Evolutionary conservation across 2,888 invertebrate genomes (phyloP).

Genomic region (Nomada goodeniana): DNA sequence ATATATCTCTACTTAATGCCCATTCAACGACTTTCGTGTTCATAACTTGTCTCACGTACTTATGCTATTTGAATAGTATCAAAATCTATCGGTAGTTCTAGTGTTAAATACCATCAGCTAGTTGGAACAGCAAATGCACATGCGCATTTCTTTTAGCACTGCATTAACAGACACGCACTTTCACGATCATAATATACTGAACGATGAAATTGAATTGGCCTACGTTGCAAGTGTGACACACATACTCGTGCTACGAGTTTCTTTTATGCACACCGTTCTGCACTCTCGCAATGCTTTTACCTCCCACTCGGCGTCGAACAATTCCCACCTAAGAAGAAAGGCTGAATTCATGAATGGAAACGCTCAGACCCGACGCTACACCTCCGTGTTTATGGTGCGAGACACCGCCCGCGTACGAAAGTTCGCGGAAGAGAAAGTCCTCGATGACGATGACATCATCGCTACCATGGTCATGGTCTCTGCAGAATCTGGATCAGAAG

Average conservation of each 20-base stretch:
- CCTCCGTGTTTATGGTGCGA: constrained; percentile 38
- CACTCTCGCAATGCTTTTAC: constrained; percentile 55
- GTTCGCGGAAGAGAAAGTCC: constrained; percentile 80
- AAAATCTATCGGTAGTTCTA: no score
- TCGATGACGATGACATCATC: constrained; percentile 76
- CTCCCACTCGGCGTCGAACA: constrained; percentile 61
- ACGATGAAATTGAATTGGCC: constrained; percentile 27
- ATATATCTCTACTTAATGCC: no score
- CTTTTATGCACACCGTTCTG: constrained; percentile 39
- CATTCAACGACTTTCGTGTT: no score
- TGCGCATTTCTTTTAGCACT: not conserved
- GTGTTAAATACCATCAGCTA: not conserved
- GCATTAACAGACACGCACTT: constrained; percentile 1
- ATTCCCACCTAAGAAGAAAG: constrained; percentile 63
- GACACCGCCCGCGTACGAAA: constrained; percentile 67
- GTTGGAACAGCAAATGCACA: no score
- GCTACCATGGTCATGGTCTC: constrained; percentile 78
- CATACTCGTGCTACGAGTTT: constrained; percentile 14
- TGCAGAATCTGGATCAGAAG: constrained; percentile 64
- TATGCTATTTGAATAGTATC: no score
- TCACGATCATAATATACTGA: not conserved
- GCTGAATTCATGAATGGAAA: constrained; percentile 71
- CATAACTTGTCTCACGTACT: no score
- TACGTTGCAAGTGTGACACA: constrained; percentile 6
- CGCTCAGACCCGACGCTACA: constrained; percentile 39